Percentiles rank a stretch among this genome's conserved stretches.
Evolutionary conservation across 1,140 invertebrate species (phyloP).

Genomic region (Apocrypta bakeri): DNA sequence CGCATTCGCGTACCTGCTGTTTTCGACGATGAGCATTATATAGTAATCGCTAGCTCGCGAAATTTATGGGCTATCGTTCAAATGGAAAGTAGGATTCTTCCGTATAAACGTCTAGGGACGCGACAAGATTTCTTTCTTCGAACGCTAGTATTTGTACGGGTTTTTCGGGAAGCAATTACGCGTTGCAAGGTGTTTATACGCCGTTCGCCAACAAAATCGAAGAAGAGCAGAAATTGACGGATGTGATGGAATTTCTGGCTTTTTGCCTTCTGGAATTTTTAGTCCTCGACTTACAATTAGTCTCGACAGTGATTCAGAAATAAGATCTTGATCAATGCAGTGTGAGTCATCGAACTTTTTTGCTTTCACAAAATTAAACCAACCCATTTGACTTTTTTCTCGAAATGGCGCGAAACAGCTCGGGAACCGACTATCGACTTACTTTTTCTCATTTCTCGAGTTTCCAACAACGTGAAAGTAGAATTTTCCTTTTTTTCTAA

Average conservation of each 20-base stretch:
- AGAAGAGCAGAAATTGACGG: not conserved
- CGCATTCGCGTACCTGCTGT: not conserved
- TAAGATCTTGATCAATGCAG: constrained; percentile 4
- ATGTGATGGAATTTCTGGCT: not conserved
- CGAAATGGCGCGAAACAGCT: constrained; percentile 9
- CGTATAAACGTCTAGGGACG: too few species aligned
- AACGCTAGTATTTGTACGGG: not conserved
- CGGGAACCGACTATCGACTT: not conserved
- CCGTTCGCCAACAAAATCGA: not conserved
- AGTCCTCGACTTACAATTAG: not conserved
- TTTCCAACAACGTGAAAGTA: constrained; percentile 11
- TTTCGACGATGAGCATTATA: too few species aligned
- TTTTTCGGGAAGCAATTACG: not conserved
- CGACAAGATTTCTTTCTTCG: not conserved
- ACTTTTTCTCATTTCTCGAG: not conserved
- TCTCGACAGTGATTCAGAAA: not conserved
- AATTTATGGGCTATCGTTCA: too few species aligned
- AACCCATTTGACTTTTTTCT: not conserved
- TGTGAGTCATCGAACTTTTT: constrained; percentile 4
- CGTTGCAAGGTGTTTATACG: not conserved
- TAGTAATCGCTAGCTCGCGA: too few species aligned
- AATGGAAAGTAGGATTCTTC: too few species aligned
- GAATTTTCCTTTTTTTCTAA: not conserved
- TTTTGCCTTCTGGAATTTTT: not conserved
- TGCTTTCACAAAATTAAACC: not conserved